Conservation (phyloP, 2,888 invertebrate genomes). For the Brenthis ino region DNA sequence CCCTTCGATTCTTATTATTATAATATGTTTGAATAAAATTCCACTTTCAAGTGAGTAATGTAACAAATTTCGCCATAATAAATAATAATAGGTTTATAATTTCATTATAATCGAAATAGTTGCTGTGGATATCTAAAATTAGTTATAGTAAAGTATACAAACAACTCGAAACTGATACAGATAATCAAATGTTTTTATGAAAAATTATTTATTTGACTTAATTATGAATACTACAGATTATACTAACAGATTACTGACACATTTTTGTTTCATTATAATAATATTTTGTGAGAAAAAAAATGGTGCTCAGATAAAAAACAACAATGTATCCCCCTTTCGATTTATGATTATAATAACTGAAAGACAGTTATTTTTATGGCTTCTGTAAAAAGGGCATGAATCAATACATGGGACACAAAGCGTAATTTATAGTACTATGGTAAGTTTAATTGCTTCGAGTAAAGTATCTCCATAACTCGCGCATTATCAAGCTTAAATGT, state of each 20-base stretch:
- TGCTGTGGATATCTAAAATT: too few relatives aligned
- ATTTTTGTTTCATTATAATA: not conserved
- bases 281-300: not conserved
- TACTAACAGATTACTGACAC: too few relatives aligned
- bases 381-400: conserved; percentile 69
- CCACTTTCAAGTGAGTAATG: too few relatives aligned
- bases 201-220: too few relatives aligned
- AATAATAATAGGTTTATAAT: not conserved
- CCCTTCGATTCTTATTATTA: not conserved
- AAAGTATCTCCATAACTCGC: conserved; percentile 46
- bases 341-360: conserved; percentile 68
- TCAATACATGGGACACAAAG: conserved; percentile 69
- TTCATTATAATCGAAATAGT: not conserved
- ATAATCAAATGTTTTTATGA: too few relatives aligned
- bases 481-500: conserved; percentile 59
- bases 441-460: conserved; percentile 63
- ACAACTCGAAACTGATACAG: too few relatives aligned
- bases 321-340: conserved; percentile 56
- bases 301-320: conserved; percentile 43
- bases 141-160: too few relatives aligned
- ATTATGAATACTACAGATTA: too few relatives aligned
- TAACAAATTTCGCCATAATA: too few relatives aligned
- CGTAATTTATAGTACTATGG: conserved; percentile 67
- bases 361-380: conserved; percentile 77
- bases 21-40: not conserved